A percentile compares a stretch with the other conserved stretches of the same genome.
These are phyloP conservation scores for Micoletzkya japonica DNA, from an alignment of 2,888 invertebrate genomes.

Conservation along the genomic window DNA sequence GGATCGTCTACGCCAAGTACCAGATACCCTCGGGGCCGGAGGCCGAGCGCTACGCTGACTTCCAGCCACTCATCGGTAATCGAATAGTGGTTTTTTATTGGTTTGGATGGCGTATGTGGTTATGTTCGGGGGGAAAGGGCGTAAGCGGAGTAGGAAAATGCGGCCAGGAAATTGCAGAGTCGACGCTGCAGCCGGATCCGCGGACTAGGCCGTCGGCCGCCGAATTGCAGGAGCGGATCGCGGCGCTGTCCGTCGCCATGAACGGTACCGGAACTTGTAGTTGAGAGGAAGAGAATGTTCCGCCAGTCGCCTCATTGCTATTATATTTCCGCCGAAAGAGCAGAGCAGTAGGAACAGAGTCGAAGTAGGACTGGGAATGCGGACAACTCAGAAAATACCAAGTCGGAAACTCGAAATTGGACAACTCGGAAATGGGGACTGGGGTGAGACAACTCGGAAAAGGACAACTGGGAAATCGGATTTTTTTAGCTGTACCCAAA, in stretches of 20 bases:
- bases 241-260: slow-evolving; percentile 84
- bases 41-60: slow-evolving; percentile 80
- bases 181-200: slow-evolving; percentile 75
- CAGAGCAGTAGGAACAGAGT: too few relatives aligned
- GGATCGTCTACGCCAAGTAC: slow-evolving; percentile 95
- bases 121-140: background rate
- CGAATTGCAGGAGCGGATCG: slow-evolving; percentile 81
- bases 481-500: too few relatives aligned
- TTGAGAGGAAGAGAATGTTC: too few relatives aligned
- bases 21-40: slow-evolving; percentile 76
- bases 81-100: background rate
- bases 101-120: background rate
- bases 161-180: slow-evolving; percentile 60
- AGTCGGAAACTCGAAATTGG: too few relatives aligned
- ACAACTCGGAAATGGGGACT: too few relatives aligned
- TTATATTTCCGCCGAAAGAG: too few relatives aligned
- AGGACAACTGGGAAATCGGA: too few relatives aligned
- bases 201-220: slow-evolving; percentile 79
- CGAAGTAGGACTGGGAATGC: too few relatives aligned
- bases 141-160: background rate
- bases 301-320: too few relatives aligned
- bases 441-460: too few relatives aligned
- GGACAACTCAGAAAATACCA: too few relatives aligned
- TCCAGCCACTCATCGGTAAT: slow-evolving; percentile 85
- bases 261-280: too few relatives aligned